Conservation (phyloP, 2,113 vertebrate species). For the Deroptyus accipitrinus region DNA sequence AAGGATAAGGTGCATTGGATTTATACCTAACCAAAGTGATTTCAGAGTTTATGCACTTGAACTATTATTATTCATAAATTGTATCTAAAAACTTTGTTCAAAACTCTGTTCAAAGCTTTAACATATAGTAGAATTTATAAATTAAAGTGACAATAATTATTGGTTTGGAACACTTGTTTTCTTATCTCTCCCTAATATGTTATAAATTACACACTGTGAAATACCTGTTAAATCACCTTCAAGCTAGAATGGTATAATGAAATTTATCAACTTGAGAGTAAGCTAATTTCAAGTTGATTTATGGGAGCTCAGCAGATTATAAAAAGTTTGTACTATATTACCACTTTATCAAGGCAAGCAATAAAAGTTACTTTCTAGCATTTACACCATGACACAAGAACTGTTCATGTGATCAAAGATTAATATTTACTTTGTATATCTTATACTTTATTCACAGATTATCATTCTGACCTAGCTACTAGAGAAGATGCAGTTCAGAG, state of each 20-base stretch:
- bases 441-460: background rate
- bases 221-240: conserved; percentile 24
- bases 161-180: background rate
- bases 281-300: conserved; percentile 54
- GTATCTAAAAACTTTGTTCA: background rate
- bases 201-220: background rate
- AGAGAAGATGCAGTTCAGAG: background rate
- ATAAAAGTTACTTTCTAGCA: background rate
- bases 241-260: conserved; percentile 7
- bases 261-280: conserved; percentile 34
- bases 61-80: background rate
- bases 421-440: background rate
- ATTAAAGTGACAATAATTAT: conserved; percentile 8
- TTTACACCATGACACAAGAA: background rate
- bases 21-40: background rate
- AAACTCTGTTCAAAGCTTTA: background rate
- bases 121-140: background rate
- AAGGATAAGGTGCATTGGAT: background rate
- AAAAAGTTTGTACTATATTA: conserved; percentile 10
- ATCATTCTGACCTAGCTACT: background rate
- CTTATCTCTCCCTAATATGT: background rate
- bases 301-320: background rate
- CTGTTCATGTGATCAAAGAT: background rate
- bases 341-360: background rate
- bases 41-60: background rate